Evolutionary conservation across 2,797 vertebrate species (phyloP).

Genomic region (Sebastes oblongus): DNA sequence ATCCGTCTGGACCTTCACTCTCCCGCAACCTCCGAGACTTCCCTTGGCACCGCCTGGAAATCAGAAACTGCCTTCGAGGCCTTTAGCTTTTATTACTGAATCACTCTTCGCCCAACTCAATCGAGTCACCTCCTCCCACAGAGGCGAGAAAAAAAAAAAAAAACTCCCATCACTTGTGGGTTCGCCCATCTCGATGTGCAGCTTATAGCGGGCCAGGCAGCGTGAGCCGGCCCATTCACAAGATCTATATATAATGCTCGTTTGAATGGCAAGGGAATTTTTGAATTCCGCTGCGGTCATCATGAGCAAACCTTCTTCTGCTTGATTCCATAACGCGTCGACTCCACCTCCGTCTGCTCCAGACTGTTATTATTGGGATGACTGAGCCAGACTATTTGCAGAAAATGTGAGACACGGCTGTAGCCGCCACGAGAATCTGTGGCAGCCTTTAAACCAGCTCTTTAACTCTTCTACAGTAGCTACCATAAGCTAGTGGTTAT

Average conservation of each 20-base stretch:
- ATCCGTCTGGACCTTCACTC: conserved; percentile 24
- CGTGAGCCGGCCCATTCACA: neutral
- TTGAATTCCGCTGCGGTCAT: conserved; percentile 24
- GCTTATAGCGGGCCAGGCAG: neutral
- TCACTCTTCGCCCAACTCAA: conserved; percentile 51
- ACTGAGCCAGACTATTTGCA: neutral
- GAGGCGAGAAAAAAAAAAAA: neutral
- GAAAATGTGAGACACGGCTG: neutral
- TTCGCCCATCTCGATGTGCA: neutral
- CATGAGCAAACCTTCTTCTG: neutral
- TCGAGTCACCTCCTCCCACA: conserved; percentile 39
- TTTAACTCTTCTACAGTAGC: too few relatives aligned
- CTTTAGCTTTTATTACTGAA: conserved; percentile 60
- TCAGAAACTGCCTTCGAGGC: conserved; percentile 59
- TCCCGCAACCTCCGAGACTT: conserved; percentile 9
- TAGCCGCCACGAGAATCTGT: neutral
- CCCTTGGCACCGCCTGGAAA: conserved; percentile 41
- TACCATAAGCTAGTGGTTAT: too few relatives aligned
- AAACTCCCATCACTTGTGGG: conserved; percentile 23
- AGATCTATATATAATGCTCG: conserved; percentile 37
- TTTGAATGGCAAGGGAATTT: conserved; percentile 18
- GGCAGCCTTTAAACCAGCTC: neutral
- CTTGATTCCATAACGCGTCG: neutral
- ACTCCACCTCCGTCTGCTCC: neutral
- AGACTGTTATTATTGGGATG: neutral